phyloP scores from a whole-genome alignment of 1,140 invertebrate genomes.

The Agraylea sexmaculata region DNA sequence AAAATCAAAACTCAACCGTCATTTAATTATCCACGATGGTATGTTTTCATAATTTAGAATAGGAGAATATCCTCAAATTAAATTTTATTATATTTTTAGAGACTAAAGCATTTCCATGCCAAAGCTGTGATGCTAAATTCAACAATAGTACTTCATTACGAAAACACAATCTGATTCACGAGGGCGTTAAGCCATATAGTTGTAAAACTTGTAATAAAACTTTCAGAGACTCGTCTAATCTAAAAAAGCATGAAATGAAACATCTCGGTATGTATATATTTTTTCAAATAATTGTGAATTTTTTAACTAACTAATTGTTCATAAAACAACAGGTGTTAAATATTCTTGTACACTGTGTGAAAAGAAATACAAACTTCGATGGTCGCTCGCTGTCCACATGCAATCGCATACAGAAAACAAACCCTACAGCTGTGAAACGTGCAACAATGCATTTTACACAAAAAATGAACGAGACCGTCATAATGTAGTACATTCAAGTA shows the following conservation, averaged over 20 bases:
- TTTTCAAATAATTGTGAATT: not conserved
- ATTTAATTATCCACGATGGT: slow-evolving; percentile 22
- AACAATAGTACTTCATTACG: slow-evolving; percentile 7
- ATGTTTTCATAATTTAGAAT: not conserved
- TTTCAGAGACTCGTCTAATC: slow-evolving; percentile 40
- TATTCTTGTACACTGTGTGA: slow-evolving; percentile 9
- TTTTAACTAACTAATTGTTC: not conserved
- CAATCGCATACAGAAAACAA: slow-evolving; percentile 4
- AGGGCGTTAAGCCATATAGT: slow-evolving; percentile 54
- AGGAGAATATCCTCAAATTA: not conserved
- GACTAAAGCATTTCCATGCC: slow-evolving; percentile 8
- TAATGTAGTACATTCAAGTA: slow-evolving; percentile 10
- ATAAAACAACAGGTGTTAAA: slow-evolving; percentile 1
- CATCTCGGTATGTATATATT: slow-evolving; percentile 6
- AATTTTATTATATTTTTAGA: slow-evolving; percentile 3
- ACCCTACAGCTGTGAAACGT: slow-evolving; percentile 2
- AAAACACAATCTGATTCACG: slow-evolving; percentile 45
- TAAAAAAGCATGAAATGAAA: slow-evolving; percentile 11
- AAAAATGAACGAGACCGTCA: slow-evolving; percentile 12
- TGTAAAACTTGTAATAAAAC: slow-evolving; percentile 53
- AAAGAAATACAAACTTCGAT: slow-evolving; percentile 7
- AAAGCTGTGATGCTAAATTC: slow-evolving; percentile 10
- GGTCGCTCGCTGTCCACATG: slow-evolving; percentile 3
- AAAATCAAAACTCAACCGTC: slow-evolving; percentile 26
- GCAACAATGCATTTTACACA: slow-evolving; percentile 7